Percentiles rank a stretch among this genome's conserved stretches.
These are phyloP conservation scores for Mesorhabditis sp. DNA, from an alignment of 2,888 invertebrate species.

Conservation along the genomic window DNA sequence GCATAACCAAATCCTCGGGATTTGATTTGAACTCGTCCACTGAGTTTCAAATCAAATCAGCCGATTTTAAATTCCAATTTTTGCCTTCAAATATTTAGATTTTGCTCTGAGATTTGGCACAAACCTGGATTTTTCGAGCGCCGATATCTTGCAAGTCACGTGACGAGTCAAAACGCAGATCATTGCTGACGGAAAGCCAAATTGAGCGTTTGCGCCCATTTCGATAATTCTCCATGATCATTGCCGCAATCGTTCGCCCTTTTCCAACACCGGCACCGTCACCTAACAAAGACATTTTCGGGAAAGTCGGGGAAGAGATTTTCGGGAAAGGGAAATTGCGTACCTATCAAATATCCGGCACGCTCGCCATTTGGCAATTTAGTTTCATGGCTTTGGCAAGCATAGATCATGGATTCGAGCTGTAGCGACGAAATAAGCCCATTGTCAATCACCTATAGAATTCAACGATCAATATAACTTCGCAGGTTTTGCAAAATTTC, in stretches of 20 bases:
- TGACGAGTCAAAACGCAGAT: conserved; percentile 94
- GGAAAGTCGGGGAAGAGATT: background rate
- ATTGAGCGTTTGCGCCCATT: conserved; percentile 60
- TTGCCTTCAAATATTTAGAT: background rate
- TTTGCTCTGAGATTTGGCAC: background rate
- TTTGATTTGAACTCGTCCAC: too few relatives aligned
- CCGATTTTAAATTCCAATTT: background rate
- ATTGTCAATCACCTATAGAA: conserved; percentile 66
- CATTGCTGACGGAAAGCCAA: conserved; percentile 82
- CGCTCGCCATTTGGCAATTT: conserved; percentile 71
- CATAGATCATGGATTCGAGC: conserved; percentile 92
- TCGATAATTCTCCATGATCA: conserved; percentile 93
- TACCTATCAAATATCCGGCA: conserved; percentile 90
- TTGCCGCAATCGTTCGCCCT: conserved; percentile 92
- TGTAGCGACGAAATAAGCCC: conserved; percentile 90
- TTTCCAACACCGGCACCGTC: conserved; percentile 98
- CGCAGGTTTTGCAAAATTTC: background rate
- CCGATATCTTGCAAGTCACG: conserved; percentile 92
- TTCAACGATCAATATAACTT: background rate
- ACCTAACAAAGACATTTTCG: conserved; percentile 64
- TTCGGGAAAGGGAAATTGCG: conserved; percentile 4
- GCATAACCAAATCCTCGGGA: too few relatives aligned
- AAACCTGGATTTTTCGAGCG: conserved; percentile 71
- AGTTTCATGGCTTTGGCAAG: conserved; percentile 89
- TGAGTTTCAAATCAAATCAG: too few relatives aligned